These are phyloP conservation scores for Ditula angustiorana DNA, from an alignment of 2,888 invertebrate species.

Conservation along the genomic window DNA sequence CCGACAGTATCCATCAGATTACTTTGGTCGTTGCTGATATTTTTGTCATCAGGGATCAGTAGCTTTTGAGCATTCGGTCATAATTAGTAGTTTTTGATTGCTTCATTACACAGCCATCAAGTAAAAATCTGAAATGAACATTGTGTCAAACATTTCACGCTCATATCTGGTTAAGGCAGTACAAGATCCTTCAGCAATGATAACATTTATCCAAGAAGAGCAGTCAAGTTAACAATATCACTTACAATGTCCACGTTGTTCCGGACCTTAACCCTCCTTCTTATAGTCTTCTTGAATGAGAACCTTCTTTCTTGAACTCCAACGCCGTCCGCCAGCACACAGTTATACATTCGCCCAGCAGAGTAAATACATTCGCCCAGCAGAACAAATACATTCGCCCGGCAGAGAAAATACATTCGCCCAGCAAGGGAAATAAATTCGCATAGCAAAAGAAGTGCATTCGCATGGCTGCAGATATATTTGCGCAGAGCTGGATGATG, in stretches of 20 bases:
- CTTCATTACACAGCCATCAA: neutral
- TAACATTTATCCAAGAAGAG: neutral
- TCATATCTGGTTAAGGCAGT: neutral
- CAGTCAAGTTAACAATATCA: neutral
- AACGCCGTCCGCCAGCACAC: slow-evolving; percentile 23
- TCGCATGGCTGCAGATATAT: slow-evolving; percentile 22
- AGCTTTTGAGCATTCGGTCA: neutral
- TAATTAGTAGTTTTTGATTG: neutral
- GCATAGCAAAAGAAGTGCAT: slow-evolving; percentile 20
- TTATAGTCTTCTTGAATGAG: neutral
- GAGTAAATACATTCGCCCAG: slow-evolving; percentile 19
- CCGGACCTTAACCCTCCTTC: neutral
- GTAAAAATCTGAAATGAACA: neutral
- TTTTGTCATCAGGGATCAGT: neutral
- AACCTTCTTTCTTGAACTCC: slow-evolving; percentile 25
- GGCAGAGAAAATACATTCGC: slow-evolving; percentile 27
- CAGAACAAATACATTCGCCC: slow-evolving; percentile 21
- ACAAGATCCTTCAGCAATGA: neutral
- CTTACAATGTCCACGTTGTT: neutral
- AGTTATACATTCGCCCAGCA: slow-evolving; percentile 19
- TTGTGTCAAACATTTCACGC: neutral
- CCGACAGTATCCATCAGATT: neutral
- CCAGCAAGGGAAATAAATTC: slow-evolving; percentile 17
- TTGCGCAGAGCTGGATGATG: slow-evolving; percentile 4
- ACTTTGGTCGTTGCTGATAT: neutral